Evolutionary conservation across 2,888 invertebrate species (phyloP).

Genomic region (Chamaedrilus cognettii): DNA sequence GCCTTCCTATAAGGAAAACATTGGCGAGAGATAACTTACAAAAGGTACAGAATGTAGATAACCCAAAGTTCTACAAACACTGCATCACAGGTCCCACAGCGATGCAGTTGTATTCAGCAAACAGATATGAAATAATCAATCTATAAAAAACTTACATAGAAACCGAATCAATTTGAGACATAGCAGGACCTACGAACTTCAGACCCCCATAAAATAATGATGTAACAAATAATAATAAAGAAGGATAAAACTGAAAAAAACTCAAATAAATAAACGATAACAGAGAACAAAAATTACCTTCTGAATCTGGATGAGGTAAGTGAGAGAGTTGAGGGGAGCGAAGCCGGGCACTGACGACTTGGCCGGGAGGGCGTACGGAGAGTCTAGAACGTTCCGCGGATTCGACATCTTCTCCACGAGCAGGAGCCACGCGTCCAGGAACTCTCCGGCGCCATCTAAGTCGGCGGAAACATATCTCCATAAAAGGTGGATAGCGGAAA

Average conservation of each 20-base stretch:
- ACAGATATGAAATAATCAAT: background rate
- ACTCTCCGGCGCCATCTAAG: constrained; percentile 71
- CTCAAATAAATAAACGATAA: constrained; percentile 4
- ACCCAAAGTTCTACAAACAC: too few relatives aligned
- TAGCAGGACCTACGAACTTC: too few relatives aligned
- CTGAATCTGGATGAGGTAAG: constrained; percentile 75
- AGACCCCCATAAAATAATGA: too few relatives aligned
- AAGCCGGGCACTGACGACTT: constrained; percentile 60
- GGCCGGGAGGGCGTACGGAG: constrained; percentile 72
- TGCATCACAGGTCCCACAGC: too few relatives aligned
- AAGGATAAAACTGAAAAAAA: background rate
- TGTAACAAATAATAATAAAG: too few relatives aligned
- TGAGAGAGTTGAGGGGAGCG: constrained; percentile 66
- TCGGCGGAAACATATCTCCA: too few relatives aligned
- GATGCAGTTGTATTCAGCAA: too few relatives aligned
- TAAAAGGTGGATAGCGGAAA: too few relatives aligned
- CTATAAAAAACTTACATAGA: background rate
- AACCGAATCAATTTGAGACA: background rate
- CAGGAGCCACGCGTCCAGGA: constrained; percentile 80
- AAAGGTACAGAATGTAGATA: too few relatives aligned
- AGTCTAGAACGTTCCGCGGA: constrained; percentile 77
- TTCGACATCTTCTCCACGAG: constrained; percentile 83
- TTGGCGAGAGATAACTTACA: too few relatives aligned
- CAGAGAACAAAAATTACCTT: constrained; percentile 61
- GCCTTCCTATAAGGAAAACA: too few relatives aligned